These are phyloP conservation scores for Podargus strigoides DNA, from an alignment of 2,797 vertebrate species.

Conservation along the genomic window DNA sequence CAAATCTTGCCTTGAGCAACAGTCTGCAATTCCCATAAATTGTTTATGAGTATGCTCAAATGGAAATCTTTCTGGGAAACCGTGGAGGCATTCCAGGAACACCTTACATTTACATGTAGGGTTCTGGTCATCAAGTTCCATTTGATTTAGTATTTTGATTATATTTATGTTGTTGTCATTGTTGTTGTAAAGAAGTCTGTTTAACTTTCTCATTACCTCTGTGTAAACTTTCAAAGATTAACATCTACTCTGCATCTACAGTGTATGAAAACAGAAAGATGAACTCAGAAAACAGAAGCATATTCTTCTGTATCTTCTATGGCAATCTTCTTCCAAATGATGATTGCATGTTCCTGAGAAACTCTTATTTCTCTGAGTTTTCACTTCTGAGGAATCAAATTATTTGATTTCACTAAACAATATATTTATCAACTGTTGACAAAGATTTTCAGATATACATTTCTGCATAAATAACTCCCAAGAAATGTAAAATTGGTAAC, in stretches of 20 bases:
- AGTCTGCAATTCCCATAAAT: not conserved
- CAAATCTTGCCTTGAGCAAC: not conserved
- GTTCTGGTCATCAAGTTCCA: not conserved
- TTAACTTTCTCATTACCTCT: not conserved
- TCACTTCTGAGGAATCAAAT: not conserved
- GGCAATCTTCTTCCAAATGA: not conserved
- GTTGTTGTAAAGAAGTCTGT: not conserved
- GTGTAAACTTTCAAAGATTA: not conserved
- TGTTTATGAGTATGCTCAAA: not conserved
- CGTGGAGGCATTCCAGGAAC: not conserved
- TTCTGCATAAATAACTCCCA: not conserved
- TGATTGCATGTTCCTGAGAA: not conserved
- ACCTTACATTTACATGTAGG: accelerated
- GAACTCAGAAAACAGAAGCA: not conserved
- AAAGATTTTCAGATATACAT: accelerated
- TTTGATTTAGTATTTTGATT: not conserved
- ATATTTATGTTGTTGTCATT: not conserved
- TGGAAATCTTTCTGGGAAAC: not conserved
- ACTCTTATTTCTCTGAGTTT: not conserved
- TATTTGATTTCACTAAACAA: not conserved
- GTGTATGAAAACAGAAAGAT: not conserved
- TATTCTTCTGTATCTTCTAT: not conserved
- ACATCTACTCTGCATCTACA: not conserved
- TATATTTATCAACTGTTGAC: not conserved
- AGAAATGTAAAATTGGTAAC: not conserved